Evolutionary conservation across 1,140 invertebrate genomes (phyloP).

Genomic region (Tachypleus tridentatus): DNA sequence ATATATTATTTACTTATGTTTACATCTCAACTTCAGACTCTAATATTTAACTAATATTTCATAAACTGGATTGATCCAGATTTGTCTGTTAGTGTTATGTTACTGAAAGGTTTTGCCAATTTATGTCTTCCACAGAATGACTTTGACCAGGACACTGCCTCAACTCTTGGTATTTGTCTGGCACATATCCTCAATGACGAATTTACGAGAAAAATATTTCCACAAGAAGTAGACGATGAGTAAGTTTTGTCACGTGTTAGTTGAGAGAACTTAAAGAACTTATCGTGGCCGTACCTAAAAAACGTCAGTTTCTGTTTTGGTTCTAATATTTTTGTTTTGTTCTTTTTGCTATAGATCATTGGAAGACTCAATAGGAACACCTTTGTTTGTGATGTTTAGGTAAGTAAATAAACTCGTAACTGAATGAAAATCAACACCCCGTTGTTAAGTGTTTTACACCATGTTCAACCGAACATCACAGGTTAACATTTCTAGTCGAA

Average conservation of each 20-base stretch:
- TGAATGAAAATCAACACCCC: too few species aligned
- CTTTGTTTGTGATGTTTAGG: slow-evolving; percentile 65
- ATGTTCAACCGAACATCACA: too few species aligned
- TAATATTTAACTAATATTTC: too few species aligned
- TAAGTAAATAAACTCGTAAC: slow-evolving; percentile 11
- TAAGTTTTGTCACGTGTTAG: slow-evolving; percentile 27
- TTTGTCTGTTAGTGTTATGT: too few species aligned
- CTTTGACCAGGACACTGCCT: slow-evolving; percentile 47
- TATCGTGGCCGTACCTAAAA: not conserved
- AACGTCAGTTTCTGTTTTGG: not conserved
- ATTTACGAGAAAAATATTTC: slow-evolving; percentile 40
- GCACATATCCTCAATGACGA: slow-evolving; percentile 40
- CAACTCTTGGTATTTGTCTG: slow-evolving; percentile 38
- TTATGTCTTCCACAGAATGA: slow-evolving; percentile 35
- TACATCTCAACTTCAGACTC: too few species aligned
- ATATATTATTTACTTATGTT: too few species aligned
- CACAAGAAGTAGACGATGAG: slow-evolving; percentile 40
- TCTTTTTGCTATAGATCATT: slow-evolving; percentile 28
- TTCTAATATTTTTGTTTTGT: slow-evolving; percentile 3
- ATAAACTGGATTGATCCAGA: too few species aligned
- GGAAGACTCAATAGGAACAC: slow-evolving; percentile 62
- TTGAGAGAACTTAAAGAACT: not conserved
- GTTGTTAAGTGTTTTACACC: too few species aligned
- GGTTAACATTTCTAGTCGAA: too few species aligned
- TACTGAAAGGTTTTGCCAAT: too few species aligned